These are phyloP conservation scores for Hipposideros larvatus DNA, from an alignment of 2,797 vertebrate genomes.

Conservation along the genomic window DNA sequence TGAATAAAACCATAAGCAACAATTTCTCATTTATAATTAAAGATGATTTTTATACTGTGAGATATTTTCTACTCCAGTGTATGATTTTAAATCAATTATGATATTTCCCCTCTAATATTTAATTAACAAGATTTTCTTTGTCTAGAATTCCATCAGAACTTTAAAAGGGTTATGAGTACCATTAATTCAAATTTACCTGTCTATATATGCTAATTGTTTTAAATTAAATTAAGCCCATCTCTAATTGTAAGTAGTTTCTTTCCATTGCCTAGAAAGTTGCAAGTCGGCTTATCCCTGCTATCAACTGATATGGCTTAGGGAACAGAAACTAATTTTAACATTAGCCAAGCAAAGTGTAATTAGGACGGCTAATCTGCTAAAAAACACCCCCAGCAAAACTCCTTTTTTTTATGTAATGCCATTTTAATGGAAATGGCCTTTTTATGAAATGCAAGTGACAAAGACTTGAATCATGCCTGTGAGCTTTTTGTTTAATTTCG, in stretches of 20 bases:
- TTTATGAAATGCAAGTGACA: constrained; percentile 66
- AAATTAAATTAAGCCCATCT: constrained; percentile 55
- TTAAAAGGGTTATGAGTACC: background rate
- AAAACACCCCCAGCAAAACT: constrained; percentile 65
- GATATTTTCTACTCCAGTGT: background rate
- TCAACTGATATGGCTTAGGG: constrained; percentile 51
- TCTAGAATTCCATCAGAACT: constrained; percentile 38
- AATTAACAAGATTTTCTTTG: background rate
- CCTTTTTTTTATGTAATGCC: constrained; percentile 44
- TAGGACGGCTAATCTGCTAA: constrained; percentile 75
- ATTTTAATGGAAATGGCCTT: constrained; percentile 65
- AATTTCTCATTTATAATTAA: constrained; percentile 54
- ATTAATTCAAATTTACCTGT: constrained; percentile 32
- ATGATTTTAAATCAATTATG: background rate
- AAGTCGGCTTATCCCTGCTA: background rate
- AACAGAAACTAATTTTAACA: constrained; percentile 77
- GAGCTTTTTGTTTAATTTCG: constrained; percentile 61
- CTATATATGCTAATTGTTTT: background rate
- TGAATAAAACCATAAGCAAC: background rate
- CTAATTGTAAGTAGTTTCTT: constrained; percentile 63
- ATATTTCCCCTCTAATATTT: background rate
- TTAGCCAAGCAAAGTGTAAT: constrained; percentile 75
- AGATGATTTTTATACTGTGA: background rate
- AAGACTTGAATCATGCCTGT: constrained; percentile 43
- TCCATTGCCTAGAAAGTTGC: constrained; percentile 44